Evolutionary conservation across 2,797 vertebrate genomes (phyloP).

Genomic region (Hippoglossus hippoglossus): DNA sequence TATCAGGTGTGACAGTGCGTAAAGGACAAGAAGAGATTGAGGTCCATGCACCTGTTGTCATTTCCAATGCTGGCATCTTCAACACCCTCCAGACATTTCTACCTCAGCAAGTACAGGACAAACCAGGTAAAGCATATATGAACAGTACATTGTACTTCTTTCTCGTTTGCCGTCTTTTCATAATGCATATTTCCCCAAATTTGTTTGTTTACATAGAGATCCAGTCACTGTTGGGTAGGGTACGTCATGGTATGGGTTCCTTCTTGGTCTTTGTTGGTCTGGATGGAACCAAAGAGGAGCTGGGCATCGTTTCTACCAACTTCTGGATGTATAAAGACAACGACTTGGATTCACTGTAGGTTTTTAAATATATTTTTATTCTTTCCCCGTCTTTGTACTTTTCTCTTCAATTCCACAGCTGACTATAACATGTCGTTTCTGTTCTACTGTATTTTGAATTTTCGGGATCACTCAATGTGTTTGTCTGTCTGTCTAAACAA

Average conservation of each 20-base stretch:
- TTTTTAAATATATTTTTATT: constrained; percentile 5
- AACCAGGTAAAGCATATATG: constrained; percentile 62
- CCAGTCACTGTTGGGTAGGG: constrained; percentile 72
- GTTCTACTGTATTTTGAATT: not conserved
- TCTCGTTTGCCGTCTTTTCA: not conserved
- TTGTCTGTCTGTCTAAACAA: not conserved
- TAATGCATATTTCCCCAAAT: not conserved
- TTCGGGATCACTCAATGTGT: not conserved
- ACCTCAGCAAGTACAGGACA: constrained; percentile 71
- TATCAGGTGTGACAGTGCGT: constrained; percentile 82
- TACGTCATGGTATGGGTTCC: constrained; percentile 86
- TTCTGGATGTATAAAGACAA: constrained; percentile 87
- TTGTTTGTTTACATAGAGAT: constrained; percentile 66
- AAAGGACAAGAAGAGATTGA: constrained; percentile 79
- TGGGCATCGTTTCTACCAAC: constrained; percentile 83
- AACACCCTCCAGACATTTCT: constrained; percentile 87
- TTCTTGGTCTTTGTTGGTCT: constrained; percentile 88
- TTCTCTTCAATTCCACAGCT: not conserved
- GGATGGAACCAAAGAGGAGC: constrained; percentile 83
- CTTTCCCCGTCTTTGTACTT: not conserved
- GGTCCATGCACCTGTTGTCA: constrained; percentile 81
- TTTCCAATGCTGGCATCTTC: constrained; percentile 87
- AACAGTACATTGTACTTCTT: not conserved
- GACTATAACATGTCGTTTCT: not conserved
- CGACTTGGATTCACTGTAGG: constrained; percentile 83